Evolutionary conservation across 2,888 invertebrate species (phyloP).

Genomic region (Eupelmus urozonus): DNA sequence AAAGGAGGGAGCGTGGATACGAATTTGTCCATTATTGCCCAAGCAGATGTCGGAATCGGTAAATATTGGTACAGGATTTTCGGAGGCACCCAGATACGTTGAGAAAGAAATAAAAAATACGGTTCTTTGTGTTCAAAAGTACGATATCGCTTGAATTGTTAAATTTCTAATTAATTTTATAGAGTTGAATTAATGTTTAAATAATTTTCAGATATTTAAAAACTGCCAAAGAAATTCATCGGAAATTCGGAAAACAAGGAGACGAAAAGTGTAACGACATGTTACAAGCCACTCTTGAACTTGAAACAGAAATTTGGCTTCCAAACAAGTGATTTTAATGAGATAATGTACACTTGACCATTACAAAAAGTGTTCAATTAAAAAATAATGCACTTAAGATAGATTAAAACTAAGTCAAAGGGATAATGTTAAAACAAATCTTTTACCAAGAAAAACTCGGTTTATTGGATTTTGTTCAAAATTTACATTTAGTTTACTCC

Average conservation of each 20-base stretch:
- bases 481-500: constrained; percentile 78
- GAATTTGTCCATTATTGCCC: constrained; percentile 83
- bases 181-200: background rate
- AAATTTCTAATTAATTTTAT: background rate
- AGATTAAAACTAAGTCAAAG: constrained; percentile 28
- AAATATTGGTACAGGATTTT: constrained; percentile 68
- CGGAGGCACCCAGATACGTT: constrained; percentile 64
- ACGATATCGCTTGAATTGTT: constrained; percentile 45
- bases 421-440: constrained; percentile 39
- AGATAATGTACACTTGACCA: constrained; percentile 33
- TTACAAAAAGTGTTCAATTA: constrained; percentile 45
- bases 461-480: constrained; percentile 64
- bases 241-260: constrained; percentile 77
- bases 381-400: constrained; percentile 43
- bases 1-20: constrained; percentile 86
- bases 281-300: constrained; percentile 76
- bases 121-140: constrained; percentile 73
- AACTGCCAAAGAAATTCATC: constrained; percentile 78
- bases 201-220: constrained; percentile 69
- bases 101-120: constrained; percentile 73
- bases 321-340: constrained; percentile 76
- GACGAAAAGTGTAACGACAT: constrained; percentile 79
- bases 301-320: constrained; percentile 79
- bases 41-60: constrained; percentile 65
- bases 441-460: constrained; percentile 64